A percentile compares a stretch with the other conserved stretches of the same genome.
Evolutionary conservation across 2,797 vertebrate genomes (phyloP).

Genomic region (Pangasius mekongensis): DNA sequence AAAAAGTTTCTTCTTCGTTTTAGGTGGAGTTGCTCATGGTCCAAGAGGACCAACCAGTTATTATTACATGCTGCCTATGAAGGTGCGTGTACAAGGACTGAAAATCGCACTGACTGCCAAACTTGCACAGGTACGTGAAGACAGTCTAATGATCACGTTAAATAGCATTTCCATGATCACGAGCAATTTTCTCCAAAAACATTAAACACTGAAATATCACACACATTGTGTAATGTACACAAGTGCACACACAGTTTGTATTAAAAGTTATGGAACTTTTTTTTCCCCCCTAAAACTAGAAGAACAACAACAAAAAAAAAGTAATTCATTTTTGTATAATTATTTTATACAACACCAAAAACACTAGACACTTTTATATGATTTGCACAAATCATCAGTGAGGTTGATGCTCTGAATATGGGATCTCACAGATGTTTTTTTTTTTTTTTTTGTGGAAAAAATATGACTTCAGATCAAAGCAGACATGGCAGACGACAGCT

Average conservation of each 20-base stretch:
- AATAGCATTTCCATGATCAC: too few species aligned
- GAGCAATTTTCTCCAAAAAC: not conserved
- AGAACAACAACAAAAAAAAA: not conserved
- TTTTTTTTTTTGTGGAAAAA: not conserved
- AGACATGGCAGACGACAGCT: not conserved
- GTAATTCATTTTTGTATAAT: not conserved
- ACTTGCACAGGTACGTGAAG: slow-evolving; percentile 80
- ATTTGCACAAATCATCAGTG: not conserved
- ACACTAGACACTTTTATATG: not conserved
- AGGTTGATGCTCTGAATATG: not conserved
- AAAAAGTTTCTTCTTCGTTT: not conserved
- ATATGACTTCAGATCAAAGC: not conserved
- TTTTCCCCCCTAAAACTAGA: not conserved
- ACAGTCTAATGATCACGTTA: too few species aligned
- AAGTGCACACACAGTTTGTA: too few species aligned
- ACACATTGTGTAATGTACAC: not conserved
- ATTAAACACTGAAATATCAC: not conserved
- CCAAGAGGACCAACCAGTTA: slow-evolving; percentile 91
- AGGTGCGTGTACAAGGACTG: slow-evolving; percentile 83
- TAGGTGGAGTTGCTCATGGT: slow-evolving; percentile 87
- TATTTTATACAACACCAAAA: not conserved
- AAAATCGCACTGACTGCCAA: slow-evolving; percentile 86
- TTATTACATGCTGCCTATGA: slow-evolving; percentile 94
- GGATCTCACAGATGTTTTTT: too few species aligned
- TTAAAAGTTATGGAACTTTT: not conserved